Conservation (phyloP, 2,888 invertebrate species). For the Epicampocera succincta region DNA sequence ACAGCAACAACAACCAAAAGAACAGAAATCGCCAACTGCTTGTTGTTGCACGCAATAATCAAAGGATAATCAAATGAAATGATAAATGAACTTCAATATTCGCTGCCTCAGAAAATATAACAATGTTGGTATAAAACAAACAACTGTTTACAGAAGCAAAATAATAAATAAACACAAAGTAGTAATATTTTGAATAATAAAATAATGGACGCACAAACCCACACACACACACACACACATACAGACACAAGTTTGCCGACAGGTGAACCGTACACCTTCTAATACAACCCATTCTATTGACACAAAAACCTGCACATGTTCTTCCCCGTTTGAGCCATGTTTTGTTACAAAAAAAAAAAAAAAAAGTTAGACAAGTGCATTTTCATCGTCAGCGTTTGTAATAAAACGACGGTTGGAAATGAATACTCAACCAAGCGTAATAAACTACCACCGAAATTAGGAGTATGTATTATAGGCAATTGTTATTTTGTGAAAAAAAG, state of each 20-base stretch:
- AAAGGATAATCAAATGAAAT: conserved; percentile 63
- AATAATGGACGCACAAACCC: conserved; percentile 36
- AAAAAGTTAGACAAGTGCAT: conserved; percentile 64
- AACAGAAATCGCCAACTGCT: conserved; percentile 66
- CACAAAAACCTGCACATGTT: conserved; percentile 39
- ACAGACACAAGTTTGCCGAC: conserved; percentile 16
- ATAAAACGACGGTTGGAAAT: conserved; percentile 58
- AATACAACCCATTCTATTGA: neutral
- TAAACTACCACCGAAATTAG: conserved; percentile 67
- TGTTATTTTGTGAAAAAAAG: conserved; percentile 37
- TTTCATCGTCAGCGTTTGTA: conserved; percentile 56
- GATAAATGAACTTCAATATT: conserved; percentile 56
- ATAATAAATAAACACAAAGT: conserved; percentile 53
- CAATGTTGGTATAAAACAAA: conserved; percentile 51
- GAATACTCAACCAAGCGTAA: conserved; percentile 62
- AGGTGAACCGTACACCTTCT: conserved; percentile 29
- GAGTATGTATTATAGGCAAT: conserved; percentile 56
- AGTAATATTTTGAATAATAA: conserved; percentile 62
- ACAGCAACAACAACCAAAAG: conserved; percentile 13
- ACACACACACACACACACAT: conserved; percentile 22
- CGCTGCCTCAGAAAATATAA: neutral
- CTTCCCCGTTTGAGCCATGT: conserved; percentile 31
- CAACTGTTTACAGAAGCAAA: conserved; percentile 51
- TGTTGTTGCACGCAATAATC: conserved; percentile 67
- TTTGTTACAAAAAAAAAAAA: conserved; percentile 28